These are phyloP conservation scores for Haplochromis burtoni DNA, from an alignment of 2,113 vertebrate species.

Conservation along the genomic window DNA sequence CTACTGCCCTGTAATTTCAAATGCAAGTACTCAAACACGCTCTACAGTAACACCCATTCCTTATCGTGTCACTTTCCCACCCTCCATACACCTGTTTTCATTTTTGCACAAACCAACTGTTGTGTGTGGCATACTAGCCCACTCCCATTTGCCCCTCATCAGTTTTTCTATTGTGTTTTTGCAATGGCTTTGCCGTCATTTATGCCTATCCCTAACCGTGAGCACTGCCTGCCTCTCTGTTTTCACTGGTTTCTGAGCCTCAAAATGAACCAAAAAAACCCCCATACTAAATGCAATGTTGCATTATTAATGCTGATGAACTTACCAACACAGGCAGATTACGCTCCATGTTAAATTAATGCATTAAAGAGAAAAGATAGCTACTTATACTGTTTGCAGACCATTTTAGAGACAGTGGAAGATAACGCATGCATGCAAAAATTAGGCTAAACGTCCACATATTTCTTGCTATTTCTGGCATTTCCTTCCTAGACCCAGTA, in stretches of 20 bases:
- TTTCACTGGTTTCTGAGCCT: background rate
- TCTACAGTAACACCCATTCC: background rate
- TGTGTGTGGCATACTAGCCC: background rate
- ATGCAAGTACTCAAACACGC: background rate
- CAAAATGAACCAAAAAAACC: background rate
- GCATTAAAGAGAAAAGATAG: background rate
- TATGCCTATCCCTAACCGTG: background rate
- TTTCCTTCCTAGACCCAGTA: background rate
- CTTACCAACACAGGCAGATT: background rate
- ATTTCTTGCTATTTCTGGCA: background rate
- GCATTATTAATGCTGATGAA: background rate
- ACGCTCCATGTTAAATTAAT: background rate
- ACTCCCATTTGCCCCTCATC: background rate
- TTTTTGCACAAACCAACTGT: background rate
- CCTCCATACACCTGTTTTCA: background rate
- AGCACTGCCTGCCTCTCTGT: background rate
- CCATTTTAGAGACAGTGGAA: background rate
- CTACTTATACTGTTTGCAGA: rapidly evolving
- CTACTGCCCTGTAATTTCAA: background rate
- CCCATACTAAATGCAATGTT: background rate
- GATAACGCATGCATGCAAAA: background rate
- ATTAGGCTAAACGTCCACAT: background rate
- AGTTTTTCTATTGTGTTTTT: background rate
- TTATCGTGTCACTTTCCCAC: background rate
- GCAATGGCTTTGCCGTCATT: background rate